Conservation (phyloP, 2,113 vertebrate species). For the Proteles cristata region DNA sequence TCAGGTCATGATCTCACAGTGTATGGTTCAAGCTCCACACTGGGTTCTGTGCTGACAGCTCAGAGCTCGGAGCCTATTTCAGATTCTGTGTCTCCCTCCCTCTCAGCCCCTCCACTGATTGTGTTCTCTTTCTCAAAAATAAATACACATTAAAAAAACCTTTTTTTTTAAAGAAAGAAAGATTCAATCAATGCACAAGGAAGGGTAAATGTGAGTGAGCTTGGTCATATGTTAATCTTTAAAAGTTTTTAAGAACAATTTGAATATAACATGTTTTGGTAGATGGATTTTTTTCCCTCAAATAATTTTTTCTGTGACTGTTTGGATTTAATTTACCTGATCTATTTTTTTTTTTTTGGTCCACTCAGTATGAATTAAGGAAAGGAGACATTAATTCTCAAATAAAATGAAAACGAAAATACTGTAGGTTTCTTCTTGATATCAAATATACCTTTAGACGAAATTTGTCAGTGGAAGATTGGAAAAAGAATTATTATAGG, state of each 20-base stretch:
- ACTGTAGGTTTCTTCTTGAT: background rate
- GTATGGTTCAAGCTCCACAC: too few species aligned
- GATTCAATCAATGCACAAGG: background rate
- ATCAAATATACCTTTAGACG: background rate
- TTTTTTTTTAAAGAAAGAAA: background rate
- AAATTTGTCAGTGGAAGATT: background rate
- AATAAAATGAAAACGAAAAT: background rate
- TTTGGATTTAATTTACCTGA: background rate
- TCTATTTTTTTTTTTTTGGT: background rate
- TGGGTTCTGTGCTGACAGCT: too few species aligned
- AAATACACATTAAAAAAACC: background rate
- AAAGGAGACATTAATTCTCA: background rate
- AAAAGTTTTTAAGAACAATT: background rate
- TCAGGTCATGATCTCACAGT: background rate
- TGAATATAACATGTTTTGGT: background rate
- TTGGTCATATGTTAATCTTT: background rate
- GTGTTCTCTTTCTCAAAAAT: background rate
- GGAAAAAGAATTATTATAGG: background rate
- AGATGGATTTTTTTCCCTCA: background rate
- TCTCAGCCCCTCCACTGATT: background rate
- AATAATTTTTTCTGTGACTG: slow-evolving; percentile 2
- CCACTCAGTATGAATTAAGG: background rate
- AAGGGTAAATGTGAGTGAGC: background rate
- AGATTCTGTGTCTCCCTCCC: background rate
- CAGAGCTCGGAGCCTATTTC: background rate